A percentile compares a stretch with the other conserved stretches of the same genome.
phyloP scores from a whole-genome alignment of 2,797 vertebrate species.

The Staurois parvus region DNA sequence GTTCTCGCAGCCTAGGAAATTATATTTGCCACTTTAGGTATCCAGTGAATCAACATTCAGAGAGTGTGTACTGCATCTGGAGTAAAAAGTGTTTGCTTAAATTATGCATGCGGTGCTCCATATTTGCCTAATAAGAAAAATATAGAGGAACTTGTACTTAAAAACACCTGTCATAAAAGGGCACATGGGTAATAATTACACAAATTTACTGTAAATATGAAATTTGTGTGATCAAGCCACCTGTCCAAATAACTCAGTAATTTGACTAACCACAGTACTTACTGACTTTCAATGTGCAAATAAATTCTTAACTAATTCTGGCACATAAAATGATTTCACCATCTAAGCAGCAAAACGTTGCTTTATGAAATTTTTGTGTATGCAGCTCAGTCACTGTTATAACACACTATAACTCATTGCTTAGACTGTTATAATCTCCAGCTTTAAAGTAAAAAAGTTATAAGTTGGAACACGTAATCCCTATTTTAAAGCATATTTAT shows the following conservation, averaged over 20 bases:
- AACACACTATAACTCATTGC: too few species aligned
- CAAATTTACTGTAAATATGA: conserved; percentile 54
- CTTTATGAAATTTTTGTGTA: background rate
- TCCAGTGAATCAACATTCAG: conserved; percentile 51
- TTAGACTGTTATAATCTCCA: background rate
- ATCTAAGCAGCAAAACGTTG: conserved; percentile 10
- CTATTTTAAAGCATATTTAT: background rate
- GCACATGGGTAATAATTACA: conserved; percentile 58
- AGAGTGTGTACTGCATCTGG: conserved; percentile 57
- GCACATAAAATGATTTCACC: conserved; percentile 27
- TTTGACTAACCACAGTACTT: conserved; percentile 44
- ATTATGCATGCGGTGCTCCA: conserved; percentile 54
- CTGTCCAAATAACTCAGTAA: conserved; percentile 56
- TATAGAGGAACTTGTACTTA: conserved; percentile 55
- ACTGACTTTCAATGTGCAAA: conserved; percentile 47
- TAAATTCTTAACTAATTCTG: conserved; percentile 45
- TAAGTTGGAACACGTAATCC: background rate
- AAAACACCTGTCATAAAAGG: conserved; percentile 58
- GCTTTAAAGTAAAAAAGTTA: background rate
- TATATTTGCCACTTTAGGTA: conserved; percentile 43
- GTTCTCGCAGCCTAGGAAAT: conserved; percentile 35
- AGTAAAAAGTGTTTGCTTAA: conserved; percentile 48
- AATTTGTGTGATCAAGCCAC: conserved; percentile 50
- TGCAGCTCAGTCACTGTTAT: background rate
- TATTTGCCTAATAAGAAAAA: conserved; percentile 62